Conservation (phyloP, 2,888 invertebrate species). For the Apamea sordens region DNA sequence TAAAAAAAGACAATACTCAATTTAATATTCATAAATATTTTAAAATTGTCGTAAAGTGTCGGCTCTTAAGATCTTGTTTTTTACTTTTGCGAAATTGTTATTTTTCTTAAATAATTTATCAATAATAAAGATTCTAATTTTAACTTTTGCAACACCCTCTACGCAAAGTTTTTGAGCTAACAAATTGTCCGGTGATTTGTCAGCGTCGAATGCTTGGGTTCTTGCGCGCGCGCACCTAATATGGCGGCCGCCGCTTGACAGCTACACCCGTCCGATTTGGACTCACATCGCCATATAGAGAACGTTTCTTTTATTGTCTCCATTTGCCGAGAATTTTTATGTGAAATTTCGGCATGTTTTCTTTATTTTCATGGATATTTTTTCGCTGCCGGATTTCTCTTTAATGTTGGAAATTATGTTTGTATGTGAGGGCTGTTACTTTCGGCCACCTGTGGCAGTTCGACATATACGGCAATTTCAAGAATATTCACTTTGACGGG, state of each 20-base stretch:
- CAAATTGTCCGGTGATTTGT: constrained; percentile 89
- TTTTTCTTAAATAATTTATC: neutral
- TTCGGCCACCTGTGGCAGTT: constrained; percentile 58
- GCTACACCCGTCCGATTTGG: constrained; percentile 77
- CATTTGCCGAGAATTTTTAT: constrained; percentile 73
- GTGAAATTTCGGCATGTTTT: constrained; percentile 70
- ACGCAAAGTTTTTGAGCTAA: constrained; percentile 74
- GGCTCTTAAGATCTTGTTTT: neutral
- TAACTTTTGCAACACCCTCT: constrained; percentile 69
- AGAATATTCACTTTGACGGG: constrained; percentile 21
- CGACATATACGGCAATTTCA: constrained; percentile 15
- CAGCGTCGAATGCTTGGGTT: constrained; percentile 83
- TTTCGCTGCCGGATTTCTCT: constrained; percentile 53
- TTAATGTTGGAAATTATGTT: constrained; percentile 61
- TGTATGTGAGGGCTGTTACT: constrained; percentile 39
- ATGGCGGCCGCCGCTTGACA: constrained; percentile 81
- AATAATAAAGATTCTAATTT: constrained; percentile 21
- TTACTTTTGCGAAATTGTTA: neutral
- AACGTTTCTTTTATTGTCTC: constrained; percentile 81
- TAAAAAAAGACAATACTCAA: constrained; percentile 10
- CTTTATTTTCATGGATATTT: constrained; percentile 59
- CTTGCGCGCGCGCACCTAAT: constrained; percentile 83
- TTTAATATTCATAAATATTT: constrained; percentile 5
- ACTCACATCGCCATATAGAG: constrained; percentile 77
- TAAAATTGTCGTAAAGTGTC: neutral